Evolutionary conservation across 2,888 invertebrate species (phyloP), one percentile per base, ranked within the genome.

Genomic region (Diaprepes abbreviatus): DNA sequence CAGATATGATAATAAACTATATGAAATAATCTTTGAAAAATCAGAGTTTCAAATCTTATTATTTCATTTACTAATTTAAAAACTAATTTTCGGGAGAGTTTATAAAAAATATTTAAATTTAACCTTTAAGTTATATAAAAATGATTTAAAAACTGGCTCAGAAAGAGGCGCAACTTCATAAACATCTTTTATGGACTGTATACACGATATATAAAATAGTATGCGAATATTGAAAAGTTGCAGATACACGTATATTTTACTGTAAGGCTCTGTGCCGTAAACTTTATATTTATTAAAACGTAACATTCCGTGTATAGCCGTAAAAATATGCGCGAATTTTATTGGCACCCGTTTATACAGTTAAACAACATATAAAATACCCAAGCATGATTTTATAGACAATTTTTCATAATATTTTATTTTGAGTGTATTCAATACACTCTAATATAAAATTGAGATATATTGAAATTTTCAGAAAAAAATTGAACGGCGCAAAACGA

Each of bases 291-390:
- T 63, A 63, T 54, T 63, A 63, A 63, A 54, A 54, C 35, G 63
- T 52, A 35, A 63, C 40, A 35, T 63, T 31, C 31, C 54, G 54
- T n/a, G 54, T 63, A 63, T 54, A 4, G 21, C 28, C 45, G 55
- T 64, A 64, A 64, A 64, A 64, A 45, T 64, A 64, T 55, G 54
- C 43, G 64, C 40, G 33, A 55, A 64, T 64, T 64, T 60, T 54
- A 52, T 35, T 28, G 33, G 14, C 21, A 16, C 35, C 17, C 50
- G 31, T 55, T 64, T 55, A 64, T 55, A 12, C 55, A 33, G 33
- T 64, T 16, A 35, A 63, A 54, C 24, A 52, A 36, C 21, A 60
- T 60, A 60, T 16, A 6, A 33, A 6, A 33, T 4, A 24, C 2
- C 3, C 12, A 36, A 52, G 45, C 14, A 43, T 19, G 60, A 60